Percentiles rank a stretch among this genome's conserved stretches.
Evolutionary conservation across 2,888 invertebrate species (phyloP).

Genomic region (Drosophila ustulata): DNA sequence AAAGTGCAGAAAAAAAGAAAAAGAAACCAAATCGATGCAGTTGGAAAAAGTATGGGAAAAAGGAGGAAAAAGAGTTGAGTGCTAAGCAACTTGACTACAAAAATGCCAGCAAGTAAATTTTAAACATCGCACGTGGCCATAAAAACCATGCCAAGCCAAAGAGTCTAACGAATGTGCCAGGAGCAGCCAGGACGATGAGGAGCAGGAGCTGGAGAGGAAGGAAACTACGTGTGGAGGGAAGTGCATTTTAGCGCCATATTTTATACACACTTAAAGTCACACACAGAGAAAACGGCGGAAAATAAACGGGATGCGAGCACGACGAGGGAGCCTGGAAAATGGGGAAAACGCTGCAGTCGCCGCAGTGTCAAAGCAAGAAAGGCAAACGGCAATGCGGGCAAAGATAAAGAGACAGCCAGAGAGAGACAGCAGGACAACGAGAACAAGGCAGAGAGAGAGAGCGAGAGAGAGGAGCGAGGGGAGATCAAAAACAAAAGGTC

Average conservation of each 20-base stretch:
- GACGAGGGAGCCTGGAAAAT: not conserved
- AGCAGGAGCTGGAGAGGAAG: slow-evolving; percentile 4
- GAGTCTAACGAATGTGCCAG: slow-evolving; percentile 61
- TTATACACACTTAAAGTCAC: slow-evolving; percentile 80
- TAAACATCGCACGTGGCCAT: slow-evolving; percentile 75
- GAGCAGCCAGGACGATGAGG: slow-evolving; percentile 12
- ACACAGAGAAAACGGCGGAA: slow-evolving; percentile 58
- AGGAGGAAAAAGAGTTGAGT: slow-evolving; percentile 26
- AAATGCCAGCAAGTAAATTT: slow-evolving; percentile 73
- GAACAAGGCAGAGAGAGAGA: not conserved
- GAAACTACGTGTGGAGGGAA: slow-evolving; percentile 51
- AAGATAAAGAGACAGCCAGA: slow-evolving; percentile 57
- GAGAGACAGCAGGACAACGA: slow-evolving; percentile 1
- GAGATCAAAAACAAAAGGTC: slow-evolving; percentile 70
- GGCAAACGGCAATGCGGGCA: slow-evolving; percentile 67
- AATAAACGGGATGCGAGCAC: slow-evolving; percentile 10
- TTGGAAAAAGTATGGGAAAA: slow-evolving; percentile 10
- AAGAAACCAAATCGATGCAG: slow-evolving; percentile 22
- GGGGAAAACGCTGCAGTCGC: slow-evolving; percentile 57
- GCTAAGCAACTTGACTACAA: slow-evolving; percentile 68
- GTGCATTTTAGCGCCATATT: slow-evolving; percentile 80
- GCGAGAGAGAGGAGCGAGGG: not conserved
- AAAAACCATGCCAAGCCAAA: slow-evolving; percentile 65
- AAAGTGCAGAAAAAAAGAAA: not conserved
- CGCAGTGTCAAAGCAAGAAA: slow-evolving; percentile 71